Conservation (phyloP, 2,888 invertebrate species). For the Kryphioiulus occultus region DNA sequence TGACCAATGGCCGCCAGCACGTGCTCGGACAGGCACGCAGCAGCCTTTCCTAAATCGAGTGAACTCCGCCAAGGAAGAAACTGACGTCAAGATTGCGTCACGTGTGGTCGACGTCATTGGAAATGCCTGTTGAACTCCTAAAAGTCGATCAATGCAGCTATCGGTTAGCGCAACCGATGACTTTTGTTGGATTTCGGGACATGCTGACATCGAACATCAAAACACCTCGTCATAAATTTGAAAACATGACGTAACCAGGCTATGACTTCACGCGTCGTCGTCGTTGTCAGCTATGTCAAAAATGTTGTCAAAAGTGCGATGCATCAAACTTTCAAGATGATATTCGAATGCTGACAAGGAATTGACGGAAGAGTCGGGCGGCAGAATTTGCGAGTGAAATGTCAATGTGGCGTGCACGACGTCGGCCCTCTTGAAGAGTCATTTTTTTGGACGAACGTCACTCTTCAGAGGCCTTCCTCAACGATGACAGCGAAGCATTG, state of each 20-base stretch:
- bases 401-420: conserved; percentile 7
- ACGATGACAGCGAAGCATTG: neutral
- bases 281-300: neutral
- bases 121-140: neutral
- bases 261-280: neutral
- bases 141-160: too few relatives aligned
- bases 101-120: neutral
- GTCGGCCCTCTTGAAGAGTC: neutral
- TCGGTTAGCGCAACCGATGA: too few relatives aligned
- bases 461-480: conserved; percentile 12
- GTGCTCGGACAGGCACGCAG: neutral
- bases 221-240: neutral
- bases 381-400: neutral
- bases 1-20: neutral
- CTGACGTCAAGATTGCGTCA: neutral
- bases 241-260: neutral
- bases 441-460: neutral
- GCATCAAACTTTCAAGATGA: neutral
- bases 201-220: too few relatives aligned
- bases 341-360: neutral
- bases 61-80: neutral
- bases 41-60: neutral
- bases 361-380: neutral
- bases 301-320: neutral
- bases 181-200: neutral